These are phyloP conservation scores for Holothuria scabra DNA, from an alignment of 53 echinoderm and acorn worm genomes.

Conservation along the genomic window DNA sequence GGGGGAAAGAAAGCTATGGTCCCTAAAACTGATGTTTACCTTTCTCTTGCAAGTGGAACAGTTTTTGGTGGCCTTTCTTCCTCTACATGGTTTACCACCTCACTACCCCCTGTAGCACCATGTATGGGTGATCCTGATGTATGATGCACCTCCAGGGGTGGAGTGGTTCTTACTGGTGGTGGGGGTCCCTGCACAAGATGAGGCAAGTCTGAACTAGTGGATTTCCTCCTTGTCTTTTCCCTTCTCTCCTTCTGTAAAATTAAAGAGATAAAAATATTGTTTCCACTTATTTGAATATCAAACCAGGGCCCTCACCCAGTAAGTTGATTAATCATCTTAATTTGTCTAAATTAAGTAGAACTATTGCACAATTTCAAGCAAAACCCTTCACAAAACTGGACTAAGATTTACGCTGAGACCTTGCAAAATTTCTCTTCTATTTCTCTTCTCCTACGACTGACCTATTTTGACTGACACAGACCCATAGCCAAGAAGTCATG, in stretches of 20 bases:
- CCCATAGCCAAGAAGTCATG: too few relatives aligned
- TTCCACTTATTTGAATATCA: too few relatives aligned
- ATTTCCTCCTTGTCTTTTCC: constrained; percentile 30
- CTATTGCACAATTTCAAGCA: too few relatives aligned
- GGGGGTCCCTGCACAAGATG: constrained; percentile 43
- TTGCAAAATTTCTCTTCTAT: too few relatives aligned
- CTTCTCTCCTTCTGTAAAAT: constrained; percentile 22
- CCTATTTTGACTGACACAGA: too few relatives aligned
- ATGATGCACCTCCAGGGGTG: constrained; percentile 36
- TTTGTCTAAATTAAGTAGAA: too few relatives aligned
- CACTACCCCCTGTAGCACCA: constrained; percentile 41
- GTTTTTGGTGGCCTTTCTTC: constrained; percentile 80
- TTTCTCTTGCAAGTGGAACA: constrained; percentile 83
- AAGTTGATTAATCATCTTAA: too few relatives aligned
- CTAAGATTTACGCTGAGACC: too few relatives aligned
- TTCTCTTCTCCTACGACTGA: too few relatives aligned
- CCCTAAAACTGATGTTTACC: constrained; percentile 45
- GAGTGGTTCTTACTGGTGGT: constrained; percentile 18
- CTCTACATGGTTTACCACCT: neutral
- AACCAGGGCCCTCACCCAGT: too few relatives aligned
- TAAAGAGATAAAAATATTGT: neutral
- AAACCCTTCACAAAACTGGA: too few relatives aligned
- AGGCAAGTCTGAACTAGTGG: constrained; percentile 21
- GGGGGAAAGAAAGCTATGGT: too few relatives aligned
- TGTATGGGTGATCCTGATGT: constrained; percentile 21